Evolutionary conservation across 53 echinoderm and acorn worm genomes (phyloP).

Genomic region (Pentamera pediparva): DNA sequence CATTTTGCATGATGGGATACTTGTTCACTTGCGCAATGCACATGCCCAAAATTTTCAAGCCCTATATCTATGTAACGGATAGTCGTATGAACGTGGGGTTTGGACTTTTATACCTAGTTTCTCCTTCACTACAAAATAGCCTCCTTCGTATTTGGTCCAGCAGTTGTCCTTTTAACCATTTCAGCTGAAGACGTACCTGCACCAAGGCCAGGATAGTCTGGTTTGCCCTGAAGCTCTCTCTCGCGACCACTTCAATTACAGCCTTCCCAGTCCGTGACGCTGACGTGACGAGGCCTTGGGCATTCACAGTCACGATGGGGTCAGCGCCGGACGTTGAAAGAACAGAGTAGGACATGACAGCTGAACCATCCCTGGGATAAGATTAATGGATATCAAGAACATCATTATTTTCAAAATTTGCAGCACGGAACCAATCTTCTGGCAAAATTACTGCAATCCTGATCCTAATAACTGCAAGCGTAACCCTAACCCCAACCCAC

Average conservation of each 20-base stretch:
- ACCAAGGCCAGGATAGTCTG: constrained; percentile 50
- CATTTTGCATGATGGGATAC: too few relatives aligned
- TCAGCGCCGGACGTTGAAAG: constrained; percentile 40
- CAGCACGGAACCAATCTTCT: too few relatives aligned
- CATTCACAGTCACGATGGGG: constrained; percentile 48
- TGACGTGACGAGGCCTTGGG: constrained; percentile 66
- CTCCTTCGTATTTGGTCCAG: too few relatives aligned
- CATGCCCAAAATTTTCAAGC: too few relatives aligned
- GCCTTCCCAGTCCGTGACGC: constrained; percentile 68
- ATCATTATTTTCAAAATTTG: neutral
- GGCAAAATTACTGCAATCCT: too few relatives aligned
- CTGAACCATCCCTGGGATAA: constrained; percentile 71
- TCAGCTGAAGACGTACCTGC: neutral
- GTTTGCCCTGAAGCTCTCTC: constrained; percentile 84
- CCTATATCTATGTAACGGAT: neutral
- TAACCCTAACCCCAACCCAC: too few relatives aligned
- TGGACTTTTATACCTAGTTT: too few relatives aligned
- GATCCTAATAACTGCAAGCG: too few relatives aligned
- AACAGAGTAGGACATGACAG: constrained; percentile 71
- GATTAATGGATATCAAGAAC: neutral
- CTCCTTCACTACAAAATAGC: too few relatives aligned
- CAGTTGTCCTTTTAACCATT: too few relatives aligned
- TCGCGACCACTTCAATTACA: constrained; percentile 66
- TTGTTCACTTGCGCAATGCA: too few relatives aligned
- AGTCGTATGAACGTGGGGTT: neutral